phyloP scores from a whole-genome alignment of 2,888 invertebrate genomes.

The Leucoma salicis region DNA sequence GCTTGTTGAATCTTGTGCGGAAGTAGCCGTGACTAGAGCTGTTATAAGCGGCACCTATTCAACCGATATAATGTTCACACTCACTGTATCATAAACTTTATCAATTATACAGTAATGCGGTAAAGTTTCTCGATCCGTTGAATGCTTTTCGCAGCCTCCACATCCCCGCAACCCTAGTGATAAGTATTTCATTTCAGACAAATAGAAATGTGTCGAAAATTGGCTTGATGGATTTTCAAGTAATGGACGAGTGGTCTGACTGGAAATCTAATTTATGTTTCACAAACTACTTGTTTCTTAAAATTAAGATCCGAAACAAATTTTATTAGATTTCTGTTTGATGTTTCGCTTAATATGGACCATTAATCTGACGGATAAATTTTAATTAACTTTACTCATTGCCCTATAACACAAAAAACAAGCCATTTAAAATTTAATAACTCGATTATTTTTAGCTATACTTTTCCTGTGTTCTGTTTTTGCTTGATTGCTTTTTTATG shows the following conservation, averaged over 20 bases:
- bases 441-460: not conserved
- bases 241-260: slow-evolving; percentile 24
- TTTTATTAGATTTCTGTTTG: slow-evolving; percentile 1
- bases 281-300: not conserved
- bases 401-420: not conserved
- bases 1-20: slow-evolving; percentile 42
- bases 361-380: slow-evolving; percentile 3
- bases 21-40: slow-evolving; percentile 39
- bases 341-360: not conserved
- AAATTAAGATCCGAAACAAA: slow-evolving; percentile 4
- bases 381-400: slow-evolving; percentile 2
- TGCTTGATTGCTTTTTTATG: too few species aligned
- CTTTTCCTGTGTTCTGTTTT: not conserved
- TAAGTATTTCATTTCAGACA: slow-evolving; percentile 44
- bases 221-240: slow-evolving; percentile 21
- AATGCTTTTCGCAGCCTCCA: slow-evolving; percentile 56
- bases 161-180: slow-evolving; percentile 44
- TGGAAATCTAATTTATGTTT: slow-evolving; percentile 17
- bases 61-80: slow-evolving; percentile 60
- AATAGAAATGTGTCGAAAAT: slow-evolving; percentile 39
- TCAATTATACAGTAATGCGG: slow-evolving; percentile 74
- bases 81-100: slow-evolving; percentile 61
- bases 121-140: slow-evolving; percentile 50
- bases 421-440: not conserved
- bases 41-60: slow-evolving; percentile 46